Evolutionary conservation across 2,888 invertebrate genomes (phyloP).

Genomic region (Agrenia bidenticulata): DNA sequence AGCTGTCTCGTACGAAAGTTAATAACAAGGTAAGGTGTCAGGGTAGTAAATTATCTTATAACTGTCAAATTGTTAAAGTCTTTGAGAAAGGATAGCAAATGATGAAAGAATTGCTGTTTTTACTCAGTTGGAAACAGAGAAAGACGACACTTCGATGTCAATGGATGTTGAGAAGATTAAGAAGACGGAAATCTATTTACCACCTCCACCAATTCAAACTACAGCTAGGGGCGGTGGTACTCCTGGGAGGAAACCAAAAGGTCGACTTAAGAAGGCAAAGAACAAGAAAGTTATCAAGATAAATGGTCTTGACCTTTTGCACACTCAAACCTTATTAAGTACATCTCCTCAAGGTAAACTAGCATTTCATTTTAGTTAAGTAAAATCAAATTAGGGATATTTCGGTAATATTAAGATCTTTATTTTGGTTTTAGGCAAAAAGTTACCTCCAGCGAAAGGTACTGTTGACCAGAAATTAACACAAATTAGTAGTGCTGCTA

Average conservation of each 20-base stretch:
- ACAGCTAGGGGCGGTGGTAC: constrained; percentile 47
- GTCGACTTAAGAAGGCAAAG: constrained; percentile 36
- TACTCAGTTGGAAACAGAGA: background rate
- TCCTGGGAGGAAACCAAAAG: constrained; percentile 62
- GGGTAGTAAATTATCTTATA: background rate
- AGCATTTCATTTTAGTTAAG: background rate
- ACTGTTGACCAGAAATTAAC: constrained; percentile 89
- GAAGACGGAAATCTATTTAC: constrained; percentile 36
- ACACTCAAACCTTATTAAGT: constrained; percentile 84
- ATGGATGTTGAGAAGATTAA: background rate
- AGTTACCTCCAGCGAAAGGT: constrained; percentile 83
- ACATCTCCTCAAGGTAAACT: constrained; percentile 70
- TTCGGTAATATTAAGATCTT: background rate
- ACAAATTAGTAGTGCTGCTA: constrained; percentile 64
- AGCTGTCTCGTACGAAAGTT: constrained; percentile 58
- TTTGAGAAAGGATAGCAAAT: no score
- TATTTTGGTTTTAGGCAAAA: constrained; percentile 63
- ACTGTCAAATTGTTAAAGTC: background rate
- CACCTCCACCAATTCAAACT: constrained; percentile 49
- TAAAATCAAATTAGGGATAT: background rate
- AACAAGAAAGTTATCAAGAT: constrained; percentile 65
- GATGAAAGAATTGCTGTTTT: no score
- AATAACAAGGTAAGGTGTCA: constrained; percentile 9
- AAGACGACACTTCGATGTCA: constrained; percentile 4
- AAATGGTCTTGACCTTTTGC: constrained; percentile 81